A percentile compares a stretch with the other conserved stretches of the same genome.
phyloP scores from a whole-genome alignment of 2,888 invertebrate species.

The Drosophila atroscutellata region DNA sequence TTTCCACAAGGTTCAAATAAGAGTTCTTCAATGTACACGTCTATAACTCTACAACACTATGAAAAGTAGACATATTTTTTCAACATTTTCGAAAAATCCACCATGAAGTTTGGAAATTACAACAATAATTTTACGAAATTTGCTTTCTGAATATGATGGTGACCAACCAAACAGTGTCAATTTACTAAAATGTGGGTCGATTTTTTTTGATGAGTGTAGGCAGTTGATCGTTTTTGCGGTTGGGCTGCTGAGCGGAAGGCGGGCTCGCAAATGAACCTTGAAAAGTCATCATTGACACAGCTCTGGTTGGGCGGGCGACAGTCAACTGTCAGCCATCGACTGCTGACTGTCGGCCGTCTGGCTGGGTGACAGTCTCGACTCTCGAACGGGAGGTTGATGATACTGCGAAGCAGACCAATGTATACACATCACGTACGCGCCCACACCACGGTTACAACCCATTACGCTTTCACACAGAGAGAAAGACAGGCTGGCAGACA shows the following conservation, averaged over 20 bases:
- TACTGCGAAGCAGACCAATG: conserved; percentile 49
- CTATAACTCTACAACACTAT: not conserved
- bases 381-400: conserved; percentile 23
- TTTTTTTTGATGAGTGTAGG: conserved; percentile 1
- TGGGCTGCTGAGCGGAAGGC: conserved; percentile 11
- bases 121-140: not conserved
- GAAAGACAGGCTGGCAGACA: conserved; percentile 44
- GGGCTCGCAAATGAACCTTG: conserved; percentile 74
- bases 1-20: not conserved
- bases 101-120: not conserved
- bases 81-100: not conserved
- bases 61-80: not conserved
- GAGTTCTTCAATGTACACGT: not conserved
- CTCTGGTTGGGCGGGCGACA: conserved; percentile 36
- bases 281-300: conserved; percentile 73
- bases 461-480: conserved; percentile 65
- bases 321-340: conserved; percentile 37
- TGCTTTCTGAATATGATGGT: not conserved
- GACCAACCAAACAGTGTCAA: not conserved
- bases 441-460: conserved; percentile 54
- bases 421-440: conserved; percentile 77
- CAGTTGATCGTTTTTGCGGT: not conserved
- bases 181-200: not conserved
- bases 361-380: conserved; percentile 23
- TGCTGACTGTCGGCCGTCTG: conserved; percentile 29